Conservation (phyloP, 2,113 vertebrate genomes). For the Cygnus buccinator region DNA sequence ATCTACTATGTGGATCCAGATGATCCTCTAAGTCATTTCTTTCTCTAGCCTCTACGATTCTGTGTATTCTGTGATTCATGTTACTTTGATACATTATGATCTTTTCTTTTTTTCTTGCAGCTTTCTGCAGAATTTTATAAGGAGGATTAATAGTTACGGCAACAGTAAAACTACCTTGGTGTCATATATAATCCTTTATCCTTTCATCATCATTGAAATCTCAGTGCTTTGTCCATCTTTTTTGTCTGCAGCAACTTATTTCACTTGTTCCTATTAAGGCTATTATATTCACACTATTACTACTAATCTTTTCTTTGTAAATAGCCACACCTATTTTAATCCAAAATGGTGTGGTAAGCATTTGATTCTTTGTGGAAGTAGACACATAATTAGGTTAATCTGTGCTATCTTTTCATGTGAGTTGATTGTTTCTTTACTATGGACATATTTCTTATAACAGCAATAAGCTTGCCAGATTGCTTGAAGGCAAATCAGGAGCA, state of each 20-base stretch:
- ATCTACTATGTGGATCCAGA: slow-evolving; percentile 7
- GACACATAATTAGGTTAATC: slow-evolving; percentile 92
- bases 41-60: not conserved
- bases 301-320: slow-evolving; percentile 94
- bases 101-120: not conserved
- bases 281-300: slow-evolving; percentile 92
- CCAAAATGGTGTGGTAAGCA: slow-evolving; percentile 82
- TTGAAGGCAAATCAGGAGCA: slow-evolving; percentile 79
- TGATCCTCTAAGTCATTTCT: not conserved
- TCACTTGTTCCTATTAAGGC: slow-evolving; percentile 87
- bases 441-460: slow-evolving; percentile 87
- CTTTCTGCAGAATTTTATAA: slow-evolving; percentile 23
- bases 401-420: slow-evolving; percentile 88
- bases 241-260: slow-evolving; percentile 88
- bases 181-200: slow-evolving; percentile 85
- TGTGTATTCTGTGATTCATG: not conserved
- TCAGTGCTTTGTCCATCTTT: slow-evolving; percentile 85
- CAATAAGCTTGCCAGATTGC: slow-evolving; percentile 83
- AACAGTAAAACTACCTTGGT: slow-evolving; percentile 67
- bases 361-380: slow-evolving; percentile 91
- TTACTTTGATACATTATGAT: not conserved
- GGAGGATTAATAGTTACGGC: slow-evolving; percentile 64
- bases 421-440: slow-evolving; percentile 89
- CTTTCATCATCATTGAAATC: slow-evolving; percentile 85
- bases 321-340: slow-evolving; percentile 94